phyloP scores from a whole-genome alignment of 2,888 invertebrate species.

The Nymphalis polychloros region DNA sequence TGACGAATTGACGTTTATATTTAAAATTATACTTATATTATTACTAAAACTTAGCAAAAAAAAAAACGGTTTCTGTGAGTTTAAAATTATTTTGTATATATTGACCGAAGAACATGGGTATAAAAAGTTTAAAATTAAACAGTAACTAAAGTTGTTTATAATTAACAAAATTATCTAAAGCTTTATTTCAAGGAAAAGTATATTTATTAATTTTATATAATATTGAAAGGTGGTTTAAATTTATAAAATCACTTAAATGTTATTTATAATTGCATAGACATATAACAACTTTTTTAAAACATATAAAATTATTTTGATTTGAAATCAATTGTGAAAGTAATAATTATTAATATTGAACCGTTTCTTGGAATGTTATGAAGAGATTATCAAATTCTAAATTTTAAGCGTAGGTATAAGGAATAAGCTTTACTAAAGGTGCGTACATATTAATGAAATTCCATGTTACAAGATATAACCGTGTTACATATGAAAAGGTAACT shows the following conservation, averaged over 20 bases:
- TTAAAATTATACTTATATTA: slow-evolving; percentile 3
- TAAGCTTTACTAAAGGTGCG: slow-evolving; percentile 19
- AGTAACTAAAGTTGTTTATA: too few species aligned
- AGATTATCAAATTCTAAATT: slow-evolving; percentile 55
- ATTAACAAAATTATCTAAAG: too few species aligned
- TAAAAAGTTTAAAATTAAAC: too few species aligned
- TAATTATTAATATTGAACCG: not conserved
- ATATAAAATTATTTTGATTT: not conserved
- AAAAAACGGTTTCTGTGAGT: too few species aligned
- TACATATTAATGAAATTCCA: slow-evolving; percentile 11
- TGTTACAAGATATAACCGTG: not conserved
- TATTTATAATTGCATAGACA: not conserved
- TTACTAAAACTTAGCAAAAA: too few species aligned
- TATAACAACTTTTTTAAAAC: not conserved
- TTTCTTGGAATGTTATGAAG: not conserved
- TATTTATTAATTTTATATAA: not conserved
- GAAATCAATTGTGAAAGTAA: not conserved
- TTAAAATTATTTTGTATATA: too few species aligned
- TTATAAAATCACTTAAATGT: not conserved
- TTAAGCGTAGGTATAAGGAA: slow-evolving; percentile 54
- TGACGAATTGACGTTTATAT: slow-evolving; percentile 18
- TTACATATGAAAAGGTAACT: too few species aligned
- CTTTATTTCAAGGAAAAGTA: too few species aligned
- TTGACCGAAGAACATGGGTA: too few species aligned
- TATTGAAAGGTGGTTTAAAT: not conserved